Evolutionary conservation across 1,140 invertebrate genomes (phyloP), one percentile per base, ranked within the genome.

Genomic region (Camponotus floridanus): DNA sequence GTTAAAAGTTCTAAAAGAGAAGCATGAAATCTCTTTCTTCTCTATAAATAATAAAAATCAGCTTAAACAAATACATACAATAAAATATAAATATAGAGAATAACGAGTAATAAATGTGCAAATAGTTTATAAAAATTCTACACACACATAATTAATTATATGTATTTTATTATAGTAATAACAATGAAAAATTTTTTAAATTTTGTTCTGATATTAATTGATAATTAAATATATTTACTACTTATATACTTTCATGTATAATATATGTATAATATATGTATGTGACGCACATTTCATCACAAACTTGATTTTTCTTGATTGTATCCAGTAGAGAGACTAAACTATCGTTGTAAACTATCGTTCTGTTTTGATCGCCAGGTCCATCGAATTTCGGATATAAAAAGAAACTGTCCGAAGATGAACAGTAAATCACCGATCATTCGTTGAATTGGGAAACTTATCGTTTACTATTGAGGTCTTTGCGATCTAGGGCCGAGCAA

Each of bases 341-440:
- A n/a, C n/a, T n/a, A n/a, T n/a, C n/a, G n/a, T 6, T 36, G 15
- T 18, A 59, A 78, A 64, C 26, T 11, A 18, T 18, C 15, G 11
- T 36, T 33, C 74, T 64, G 18, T 11, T 48, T 9, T 62, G 8
- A 36, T 45, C 39, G 74, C 39, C 26, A 7, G 18, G 26, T 5
- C 9, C 3, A 59, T 76, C 73, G 21, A 76, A 62, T 45, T 42
- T 45, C 57, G 15, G 21, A 11, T 11, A 62, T 33, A 62, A 62
- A 62, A 76, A 45, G 15, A 45, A 45, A 8, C 33, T 33, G 33
- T 26, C 18, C 26, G 74, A 31, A 31, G 42, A 64, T 21, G 33
- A n/a, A 59, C 39, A 33, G 15, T 62, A 64, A 78, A 62, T 78
- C 57, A 76, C 15, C 39, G 36, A 45, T 61, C 39, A 76, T 18